Conservation (phyloP, 1,140 invertebrate genomes). For the Tachypleus tridentatus region DNA sequence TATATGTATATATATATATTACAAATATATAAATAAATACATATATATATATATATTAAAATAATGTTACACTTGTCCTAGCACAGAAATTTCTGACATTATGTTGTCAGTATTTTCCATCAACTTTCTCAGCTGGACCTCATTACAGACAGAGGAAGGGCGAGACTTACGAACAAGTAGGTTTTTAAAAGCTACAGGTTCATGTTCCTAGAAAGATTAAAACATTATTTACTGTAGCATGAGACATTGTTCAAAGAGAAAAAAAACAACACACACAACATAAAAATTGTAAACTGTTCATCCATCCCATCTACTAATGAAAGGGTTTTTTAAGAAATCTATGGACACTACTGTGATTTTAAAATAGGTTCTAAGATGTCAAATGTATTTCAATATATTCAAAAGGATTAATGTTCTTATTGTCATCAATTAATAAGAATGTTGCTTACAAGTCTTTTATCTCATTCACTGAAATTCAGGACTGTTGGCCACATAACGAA, state of each 20-base stretch:
- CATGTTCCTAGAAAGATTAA: constrained; percentile 30
- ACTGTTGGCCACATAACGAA: too few relatives aligned
- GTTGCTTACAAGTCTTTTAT: too few relatives aligned
- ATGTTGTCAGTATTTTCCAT: constrained; percentile 24
- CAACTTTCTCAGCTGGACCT: constrained; percentile 33
- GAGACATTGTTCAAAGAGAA: not conserved
- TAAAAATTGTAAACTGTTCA: not conserved
- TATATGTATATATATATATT: too few relatives aligned
- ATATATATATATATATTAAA: too few relatives aligned
- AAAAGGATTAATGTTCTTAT: too few relatives aligned
- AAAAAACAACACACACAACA: not conserved
- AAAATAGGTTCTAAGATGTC: too few relatives aligned
- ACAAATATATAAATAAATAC: too few relatives aligned
- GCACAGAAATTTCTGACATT: constrained; percentile 33
- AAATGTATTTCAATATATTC: too few relatives aligned
- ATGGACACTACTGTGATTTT: too few relatives aligned
- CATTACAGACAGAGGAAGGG: constrained; percentile 37
- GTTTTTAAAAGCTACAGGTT: constrained; percentile 27
- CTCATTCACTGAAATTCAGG: too few relatives aligned
- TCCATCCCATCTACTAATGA: not conserved
- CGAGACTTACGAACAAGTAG: constrained; percentile 29
- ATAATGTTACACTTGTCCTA: constrained; percentile 35
- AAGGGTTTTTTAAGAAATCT: not conserved
- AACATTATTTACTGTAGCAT: not conserved
- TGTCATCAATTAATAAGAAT: too few relatives aligned